phyloP scores from a whole-genome alignment of 2,797 vertebrate genomes.

The Rhinophrynus dorsalis region DNA sequence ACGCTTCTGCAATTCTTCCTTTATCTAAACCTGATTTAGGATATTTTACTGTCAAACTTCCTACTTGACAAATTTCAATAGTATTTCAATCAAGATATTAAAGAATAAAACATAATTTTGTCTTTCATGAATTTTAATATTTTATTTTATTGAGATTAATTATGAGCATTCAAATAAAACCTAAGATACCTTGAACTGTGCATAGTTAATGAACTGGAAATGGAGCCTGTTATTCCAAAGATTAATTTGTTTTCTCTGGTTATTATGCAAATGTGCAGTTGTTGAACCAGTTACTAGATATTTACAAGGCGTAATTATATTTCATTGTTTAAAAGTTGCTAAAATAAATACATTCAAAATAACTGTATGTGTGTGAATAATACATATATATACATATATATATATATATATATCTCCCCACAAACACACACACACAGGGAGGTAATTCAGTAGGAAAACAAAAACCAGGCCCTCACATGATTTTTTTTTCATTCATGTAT shows the following conservation, averaged over 20 bases:
- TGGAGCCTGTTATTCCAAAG: constrained; percentile 30
- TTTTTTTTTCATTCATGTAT: no score
- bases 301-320: constrained; percentile 14
- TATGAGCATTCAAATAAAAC: constrained; percentile 45
- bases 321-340: background rate
- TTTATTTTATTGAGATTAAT: constrained; percentile 45
- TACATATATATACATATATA: no score
- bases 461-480: no score
- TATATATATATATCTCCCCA: no score
- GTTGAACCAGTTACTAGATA: background rate
- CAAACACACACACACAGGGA: no score
- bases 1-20: no score
- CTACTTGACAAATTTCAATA: background rate
- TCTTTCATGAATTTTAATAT: constrained; percentile 27
- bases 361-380: no score
- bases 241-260: constrained; percentile 41
- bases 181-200: constrained; percentile 41
- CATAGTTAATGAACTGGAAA: constrained; percentile 46
- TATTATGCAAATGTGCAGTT: constrained; percentile 33
- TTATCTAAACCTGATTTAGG: no score
- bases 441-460: no score
- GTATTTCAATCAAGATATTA: constrained; percentile 1
- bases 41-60: no score
- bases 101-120: constrained; percentile 24
- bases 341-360: background rate